Evolutionary conservation across 2,797 vertebrate species (phyloP).

Genomic region (Tympanoctomys barrerae): DNA sequence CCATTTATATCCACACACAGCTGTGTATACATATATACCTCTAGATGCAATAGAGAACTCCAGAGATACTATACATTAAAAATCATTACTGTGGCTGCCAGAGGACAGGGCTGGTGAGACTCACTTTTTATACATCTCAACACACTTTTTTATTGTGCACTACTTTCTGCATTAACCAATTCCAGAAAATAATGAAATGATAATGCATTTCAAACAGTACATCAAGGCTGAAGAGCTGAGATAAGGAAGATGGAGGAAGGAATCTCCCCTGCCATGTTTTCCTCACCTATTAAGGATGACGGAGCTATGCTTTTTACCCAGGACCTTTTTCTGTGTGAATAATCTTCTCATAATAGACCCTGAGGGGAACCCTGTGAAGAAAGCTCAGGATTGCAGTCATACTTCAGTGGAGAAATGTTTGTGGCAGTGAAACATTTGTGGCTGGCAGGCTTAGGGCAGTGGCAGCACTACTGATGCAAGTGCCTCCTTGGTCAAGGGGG

Average conservation of each 20-base stretch:
- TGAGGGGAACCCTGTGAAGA: not conserved
- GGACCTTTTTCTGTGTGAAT: not conserved
- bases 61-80: not conserved
- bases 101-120: no score
- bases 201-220: not conserved
- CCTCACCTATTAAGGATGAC: not conserved
- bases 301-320: not conserved
- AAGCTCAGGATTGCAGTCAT: not conserved
- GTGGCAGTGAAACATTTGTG: no score
- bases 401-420: not conserved
- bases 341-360: not conserved
- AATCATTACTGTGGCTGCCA: fast-evolving
- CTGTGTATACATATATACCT: not conserved
- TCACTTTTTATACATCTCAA: not conserved
- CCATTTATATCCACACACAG: not conserved
- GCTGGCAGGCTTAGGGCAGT: not conserved
- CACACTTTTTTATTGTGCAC: not conserved
- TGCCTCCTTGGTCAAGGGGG: not conserved
- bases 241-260: not conserved
- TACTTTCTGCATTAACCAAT: not conserved
- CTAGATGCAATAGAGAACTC: no score
- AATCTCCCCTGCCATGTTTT: not conserved
- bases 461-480: no score
- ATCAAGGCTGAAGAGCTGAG: not conserved
- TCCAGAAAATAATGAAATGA: not conserved